Evolutionary conservation across 2,113 vertebrate species (phyloP).

Genomic region (Saimiri boliviensis): DNA sequence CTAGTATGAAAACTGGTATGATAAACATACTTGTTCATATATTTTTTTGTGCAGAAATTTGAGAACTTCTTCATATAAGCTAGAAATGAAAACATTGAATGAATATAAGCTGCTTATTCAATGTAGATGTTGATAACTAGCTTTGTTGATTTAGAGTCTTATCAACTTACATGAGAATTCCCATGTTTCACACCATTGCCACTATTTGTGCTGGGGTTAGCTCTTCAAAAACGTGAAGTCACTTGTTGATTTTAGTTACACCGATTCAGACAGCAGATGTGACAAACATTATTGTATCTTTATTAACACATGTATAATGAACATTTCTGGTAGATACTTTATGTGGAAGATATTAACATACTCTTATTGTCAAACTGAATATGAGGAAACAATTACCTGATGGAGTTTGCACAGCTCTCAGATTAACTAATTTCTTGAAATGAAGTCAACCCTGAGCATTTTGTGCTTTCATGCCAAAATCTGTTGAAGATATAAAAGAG

Average conservation of each 20-base stretch:
- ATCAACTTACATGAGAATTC: neutral
- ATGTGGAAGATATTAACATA: neutral
- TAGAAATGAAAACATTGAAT: neutral
- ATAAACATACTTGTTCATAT: neutral
- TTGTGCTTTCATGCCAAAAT: neutral
- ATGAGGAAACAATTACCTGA: neutral
- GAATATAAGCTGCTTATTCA: neutral
- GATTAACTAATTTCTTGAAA: neutral
- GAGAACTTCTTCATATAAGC: neutral
- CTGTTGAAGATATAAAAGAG: neutral
- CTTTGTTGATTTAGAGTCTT: neutral
- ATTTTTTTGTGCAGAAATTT: neutral
- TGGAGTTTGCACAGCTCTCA: neutral
- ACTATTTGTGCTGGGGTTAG: neutral
- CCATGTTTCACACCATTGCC: neutral
- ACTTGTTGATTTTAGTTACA: neutral
- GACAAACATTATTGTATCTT: neutral
- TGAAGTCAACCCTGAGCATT: neutral
- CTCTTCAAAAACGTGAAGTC: neutral
- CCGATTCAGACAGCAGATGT: neutral
- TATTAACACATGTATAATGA: neutral
- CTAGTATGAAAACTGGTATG: neutral
- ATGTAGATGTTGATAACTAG: neutral
- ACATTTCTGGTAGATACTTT: neutral
- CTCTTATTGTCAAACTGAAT: neutral